A percentile compares a stretch with the other conserved stretches of the same genome.
Conservation (phyloP, 2,888 invertebrate species). For the Melipona beecheii region DNA sequence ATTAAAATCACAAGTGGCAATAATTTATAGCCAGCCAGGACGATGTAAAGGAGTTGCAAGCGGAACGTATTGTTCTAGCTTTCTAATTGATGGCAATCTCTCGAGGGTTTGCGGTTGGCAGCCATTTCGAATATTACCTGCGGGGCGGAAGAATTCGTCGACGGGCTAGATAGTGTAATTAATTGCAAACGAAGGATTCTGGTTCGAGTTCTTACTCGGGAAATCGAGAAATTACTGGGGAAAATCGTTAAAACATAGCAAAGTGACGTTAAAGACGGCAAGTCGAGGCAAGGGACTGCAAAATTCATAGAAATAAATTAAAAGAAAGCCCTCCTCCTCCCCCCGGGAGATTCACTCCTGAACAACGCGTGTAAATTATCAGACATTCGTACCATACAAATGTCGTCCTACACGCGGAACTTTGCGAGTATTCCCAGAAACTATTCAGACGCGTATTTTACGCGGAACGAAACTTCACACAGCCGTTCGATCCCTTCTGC, state of each 20-base stretch:
- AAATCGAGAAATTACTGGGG: background rate
- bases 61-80: conserved; percentile 1
- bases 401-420: background rate
- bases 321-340: no score
- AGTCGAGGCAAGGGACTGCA: no score
- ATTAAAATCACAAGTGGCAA: background rate
- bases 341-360: no score
- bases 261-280: background rate
- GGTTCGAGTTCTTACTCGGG: background rate
- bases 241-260: background rate
- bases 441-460: conserved; percentile 17
- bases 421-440: conserved; percentile 11
- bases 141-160: background rate
- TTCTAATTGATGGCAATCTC: conserved; percentile 9
- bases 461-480: conserved; percentile 10
- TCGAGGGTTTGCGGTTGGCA: background rate
- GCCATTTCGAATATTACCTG: conserved; percentile 5
- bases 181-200: conserved; percentile 1
- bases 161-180: background rate
- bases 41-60: background rate
- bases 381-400: background rate
- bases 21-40: background rate
- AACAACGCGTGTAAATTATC: no score
- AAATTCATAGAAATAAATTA: no score
- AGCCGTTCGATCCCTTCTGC: background rate